Percentiles rank a stretch among this genome's conserved stretches.
phyloP scores from a whole-genome alignment of 2,797 vertebrate genomes.

The Eospalax fontanierii region DNA sequence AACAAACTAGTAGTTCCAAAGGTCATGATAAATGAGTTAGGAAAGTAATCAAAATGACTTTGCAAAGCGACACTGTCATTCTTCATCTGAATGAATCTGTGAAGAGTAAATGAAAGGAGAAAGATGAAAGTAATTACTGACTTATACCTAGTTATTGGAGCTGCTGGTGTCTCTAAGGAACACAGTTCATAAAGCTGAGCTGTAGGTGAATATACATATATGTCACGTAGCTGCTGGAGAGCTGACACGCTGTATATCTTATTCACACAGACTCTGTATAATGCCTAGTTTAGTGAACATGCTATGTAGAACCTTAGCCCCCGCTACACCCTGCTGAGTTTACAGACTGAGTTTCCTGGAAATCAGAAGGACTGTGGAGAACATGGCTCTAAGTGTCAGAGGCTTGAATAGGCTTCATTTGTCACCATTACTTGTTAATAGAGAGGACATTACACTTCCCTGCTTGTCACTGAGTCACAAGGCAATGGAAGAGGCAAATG shows the following conservation, averaged over 20 bases:
- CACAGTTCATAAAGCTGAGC: conserved; percentile 59
- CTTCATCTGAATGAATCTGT: conserved; percentile 86
- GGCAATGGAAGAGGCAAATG: background rate
- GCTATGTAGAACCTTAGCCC: background rate
- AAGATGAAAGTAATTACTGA: conserved; percentile 87
- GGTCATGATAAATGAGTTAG: conserved; percentile 87
- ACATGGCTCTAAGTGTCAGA: background rate
- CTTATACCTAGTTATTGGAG: conserved; percentile 73
- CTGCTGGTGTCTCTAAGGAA: conserved; percentile 66
- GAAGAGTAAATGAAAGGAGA: conserved; percentile 87
- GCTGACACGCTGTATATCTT: background rate
- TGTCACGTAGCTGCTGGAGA: background rate
- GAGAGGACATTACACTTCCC: conserved; percentile 2
- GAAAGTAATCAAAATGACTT: conserved; percentile 87
- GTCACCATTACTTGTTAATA: conserved; percentile 35
- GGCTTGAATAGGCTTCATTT: background rate
- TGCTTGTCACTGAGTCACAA: background rate
- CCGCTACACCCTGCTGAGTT: background rate
- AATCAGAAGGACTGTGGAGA: background rate
- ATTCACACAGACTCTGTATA: background rate
- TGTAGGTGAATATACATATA: conserved; percentile 16
- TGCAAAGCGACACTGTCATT: conserved; percentile 78
- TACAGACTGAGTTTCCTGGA: background rate
- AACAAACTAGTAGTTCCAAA: conserved; percentile 86
- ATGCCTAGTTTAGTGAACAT: conserved; percentile 54